Conservation (phyloP, 92 coral and sea anemone genomes). For the Siderastrea siderea region DNA sequence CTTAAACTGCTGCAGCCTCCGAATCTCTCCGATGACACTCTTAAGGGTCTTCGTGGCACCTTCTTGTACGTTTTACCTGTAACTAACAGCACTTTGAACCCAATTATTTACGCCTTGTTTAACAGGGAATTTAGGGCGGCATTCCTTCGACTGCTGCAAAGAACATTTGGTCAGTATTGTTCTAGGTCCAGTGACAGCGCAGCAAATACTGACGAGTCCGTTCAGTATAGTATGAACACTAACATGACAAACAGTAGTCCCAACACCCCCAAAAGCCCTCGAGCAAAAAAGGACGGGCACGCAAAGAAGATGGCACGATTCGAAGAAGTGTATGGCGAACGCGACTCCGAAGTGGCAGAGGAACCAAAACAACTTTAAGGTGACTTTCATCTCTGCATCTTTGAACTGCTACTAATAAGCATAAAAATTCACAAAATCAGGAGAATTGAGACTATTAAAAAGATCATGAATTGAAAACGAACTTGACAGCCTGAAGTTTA, state of each 20-base stretch:
- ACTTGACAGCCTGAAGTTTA: background rate
- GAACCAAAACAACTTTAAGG: slow-evolving; percentile 17
- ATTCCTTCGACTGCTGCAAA: slow-evolving; percentile 50
- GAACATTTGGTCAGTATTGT: slow-evolving; percentile 23
- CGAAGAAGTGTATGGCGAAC: slow-evolving; percentile 27
- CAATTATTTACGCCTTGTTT: slow-evolving; percentile 86
- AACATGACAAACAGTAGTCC: background rate
- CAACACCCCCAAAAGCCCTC: slow-evolving; percentile 8
- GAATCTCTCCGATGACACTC: background rate
- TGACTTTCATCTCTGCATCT: background rate
- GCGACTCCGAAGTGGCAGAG: background rate
- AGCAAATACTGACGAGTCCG: background rate
- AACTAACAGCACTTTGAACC: slow-evolving; percentile 82
- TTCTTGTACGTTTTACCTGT: slow-evolving; percentile 81
- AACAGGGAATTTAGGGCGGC: slow-evolving; percentile 85
- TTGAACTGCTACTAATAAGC: background rate
- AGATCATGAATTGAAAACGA: background rate
- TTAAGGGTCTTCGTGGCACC: slow-evolving; percentile 49
- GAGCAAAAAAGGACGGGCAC: slow-evolving; percentile 8
- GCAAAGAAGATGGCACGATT: slow-evolving; percentile 9
- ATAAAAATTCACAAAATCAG: background rate
- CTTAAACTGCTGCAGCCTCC: slow-evolving; percentile 33
- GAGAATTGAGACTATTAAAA: background rate
- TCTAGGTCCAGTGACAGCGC: background rate
- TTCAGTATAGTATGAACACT: slow-evolving; percentile 5